phyloP scores from a whole-genome alignment of 2,888 invertebrate species.

The Gisinianus flammeolus region DNA sequence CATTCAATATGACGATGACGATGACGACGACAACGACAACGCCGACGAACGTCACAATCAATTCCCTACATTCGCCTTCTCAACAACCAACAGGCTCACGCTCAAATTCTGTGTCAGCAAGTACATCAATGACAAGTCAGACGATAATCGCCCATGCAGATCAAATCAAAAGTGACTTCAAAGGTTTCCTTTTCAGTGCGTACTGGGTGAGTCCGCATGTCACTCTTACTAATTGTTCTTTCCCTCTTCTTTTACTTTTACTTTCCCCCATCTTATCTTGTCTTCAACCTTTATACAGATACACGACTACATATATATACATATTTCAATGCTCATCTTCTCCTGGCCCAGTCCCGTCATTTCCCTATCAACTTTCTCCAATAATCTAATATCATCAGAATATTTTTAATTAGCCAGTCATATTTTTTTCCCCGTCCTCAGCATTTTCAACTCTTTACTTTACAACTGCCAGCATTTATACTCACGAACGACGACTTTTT shows the following conservation, averaged over 20 bases:
- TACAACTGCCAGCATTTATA: too few species aligned
- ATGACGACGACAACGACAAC: background rate
- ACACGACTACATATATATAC: too few species aligned
- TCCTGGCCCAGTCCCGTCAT: too few species aligned
- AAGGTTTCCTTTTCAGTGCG: constrained; percentile 85
- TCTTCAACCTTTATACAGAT: background rate
- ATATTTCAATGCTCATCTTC: too few species aligned
- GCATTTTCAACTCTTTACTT: too few species aligned
- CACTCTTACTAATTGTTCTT: background rate
- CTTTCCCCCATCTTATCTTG: background rate
- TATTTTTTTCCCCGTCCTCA: too few species aligned
- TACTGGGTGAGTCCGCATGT: constrained; percentile 75
- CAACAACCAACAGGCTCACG: background rate
- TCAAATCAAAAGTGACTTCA: constrained; percentile 66
- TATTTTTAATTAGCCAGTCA: too few species aligned
- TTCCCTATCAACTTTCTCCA: too few species aligned
- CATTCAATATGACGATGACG: background rate
- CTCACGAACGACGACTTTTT: too few species aligned
- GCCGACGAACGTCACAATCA: background rate
- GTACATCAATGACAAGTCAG: background rate
- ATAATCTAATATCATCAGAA: too few species aligned
- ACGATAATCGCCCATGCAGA: constrained; percentile 11
- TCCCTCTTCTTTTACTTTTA: background rate
- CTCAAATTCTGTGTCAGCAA: background rate
- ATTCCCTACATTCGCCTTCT: background rate